phyloP scores from a whole-genome alignment of 2,888 invertebrate genomes.

The Hyposoter didymator region DNA sequence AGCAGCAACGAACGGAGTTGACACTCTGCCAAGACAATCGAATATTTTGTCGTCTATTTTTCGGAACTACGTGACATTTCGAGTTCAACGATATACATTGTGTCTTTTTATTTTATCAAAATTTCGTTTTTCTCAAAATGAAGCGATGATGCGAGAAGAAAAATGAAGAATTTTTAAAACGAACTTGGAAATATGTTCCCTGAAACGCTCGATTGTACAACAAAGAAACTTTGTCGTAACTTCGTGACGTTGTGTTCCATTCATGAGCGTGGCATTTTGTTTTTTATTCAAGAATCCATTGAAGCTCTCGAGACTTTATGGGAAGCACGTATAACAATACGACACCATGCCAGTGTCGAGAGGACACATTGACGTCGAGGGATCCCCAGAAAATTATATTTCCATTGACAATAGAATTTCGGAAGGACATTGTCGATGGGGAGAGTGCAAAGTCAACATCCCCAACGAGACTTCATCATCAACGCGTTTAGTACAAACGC shows the following conservation, averaged over 20 bases:
- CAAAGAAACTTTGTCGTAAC: neutral
- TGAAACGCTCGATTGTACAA: neutral
- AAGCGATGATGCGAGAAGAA: neutral
- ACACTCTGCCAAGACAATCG: neutral
- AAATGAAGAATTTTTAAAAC: neutral
- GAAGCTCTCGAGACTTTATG: conserved; percentile 14
- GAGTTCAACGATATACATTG: neutral
- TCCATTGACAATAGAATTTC: conserved; percentile 20
- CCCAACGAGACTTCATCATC: neutral
- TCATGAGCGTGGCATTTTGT: neutral
- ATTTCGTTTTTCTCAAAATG: neutral
- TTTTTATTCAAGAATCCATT: neutral
- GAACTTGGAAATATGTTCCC: neutral
- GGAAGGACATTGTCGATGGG: neutral
- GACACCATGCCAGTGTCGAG: conserved; percentile 1
- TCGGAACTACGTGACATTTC: neutral
- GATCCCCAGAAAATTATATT: conserved; percentile 4
- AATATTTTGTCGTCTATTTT: neutral
- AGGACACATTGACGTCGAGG: conserved; percentile 29
- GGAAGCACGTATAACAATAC: conserved; percentile 8
- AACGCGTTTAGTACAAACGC: neutral
- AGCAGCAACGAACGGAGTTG: conserved; percentile 1
- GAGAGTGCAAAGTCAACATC: neutral
- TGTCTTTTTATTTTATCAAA: neutral
- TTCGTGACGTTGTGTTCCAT: neutral